These are phyloP conservation scores for Trichosurus vulpecula DNA, from an alignment of 2,797 vertebrate species.

Conservation along the genomic window DNA sequence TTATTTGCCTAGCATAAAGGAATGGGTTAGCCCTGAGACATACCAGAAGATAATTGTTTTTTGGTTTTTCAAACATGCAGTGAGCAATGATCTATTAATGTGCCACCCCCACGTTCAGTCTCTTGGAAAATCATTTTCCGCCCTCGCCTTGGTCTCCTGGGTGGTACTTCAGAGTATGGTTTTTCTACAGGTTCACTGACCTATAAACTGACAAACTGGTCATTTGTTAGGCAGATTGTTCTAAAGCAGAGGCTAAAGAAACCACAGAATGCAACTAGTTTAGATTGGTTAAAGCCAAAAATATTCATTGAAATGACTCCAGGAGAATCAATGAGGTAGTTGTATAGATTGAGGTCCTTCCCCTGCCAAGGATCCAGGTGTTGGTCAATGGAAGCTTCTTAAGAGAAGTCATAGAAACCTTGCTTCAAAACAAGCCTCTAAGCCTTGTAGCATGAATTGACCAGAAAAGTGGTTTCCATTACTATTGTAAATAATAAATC, in stretches of 20 bases:
- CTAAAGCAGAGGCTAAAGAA: not conserved
- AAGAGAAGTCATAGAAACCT: not conserved
- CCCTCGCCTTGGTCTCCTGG: not conserved
- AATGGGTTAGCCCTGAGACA: conserved; percentile 34
- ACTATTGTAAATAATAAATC: conserved; percentile 28
- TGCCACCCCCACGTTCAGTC: not conserved
- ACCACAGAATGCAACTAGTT: conserved; percentile 11
- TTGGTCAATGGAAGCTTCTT: not conserved
- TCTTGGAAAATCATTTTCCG: conserved; percentile 48
- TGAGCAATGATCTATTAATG: conserved; percentile 54
- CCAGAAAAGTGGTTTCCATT: not conserved
- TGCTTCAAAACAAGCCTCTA: not conserved
- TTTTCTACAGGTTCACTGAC: conserved; percentile 24
- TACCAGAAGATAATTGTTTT: conserved; percentile 23
- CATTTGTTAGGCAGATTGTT: conserved; percentile 23
- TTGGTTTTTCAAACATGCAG: conserved; percentile 41
- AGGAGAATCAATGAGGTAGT: not conserved
- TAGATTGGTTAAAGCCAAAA: conserved; percentile 11
- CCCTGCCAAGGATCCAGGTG: not conserved
- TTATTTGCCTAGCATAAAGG: conserved; percentile 42
- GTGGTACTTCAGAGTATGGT: conserved; percentile 32
- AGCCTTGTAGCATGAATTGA: not conserved
- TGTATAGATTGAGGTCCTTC: not conserved
- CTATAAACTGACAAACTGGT: not conserved
- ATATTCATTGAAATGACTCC: conserved; percentile 45